These are phyloP conservation scores for Chloroclystis v-ata DNA, from an alignment of 2,888 invertebrate genomes.

Conservation along the genomic window DNA sequence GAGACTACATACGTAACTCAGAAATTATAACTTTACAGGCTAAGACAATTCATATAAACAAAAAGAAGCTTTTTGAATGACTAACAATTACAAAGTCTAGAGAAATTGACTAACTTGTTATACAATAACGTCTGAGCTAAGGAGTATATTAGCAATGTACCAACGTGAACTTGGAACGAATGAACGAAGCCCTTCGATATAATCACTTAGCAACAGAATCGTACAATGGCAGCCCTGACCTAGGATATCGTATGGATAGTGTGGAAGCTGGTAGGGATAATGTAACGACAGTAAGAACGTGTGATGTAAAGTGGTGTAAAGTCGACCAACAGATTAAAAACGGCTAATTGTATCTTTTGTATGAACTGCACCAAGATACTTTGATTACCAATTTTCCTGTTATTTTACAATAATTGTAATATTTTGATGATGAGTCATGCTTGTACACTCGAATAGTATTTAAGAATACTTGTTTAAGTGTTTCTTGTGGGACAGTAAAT, in stretches of 20 bases:
- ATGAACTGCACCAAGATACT: too few relatives aligned
- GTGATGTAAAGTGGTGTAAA: too few relatives aligned
- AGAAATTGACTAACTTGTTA: neutral
- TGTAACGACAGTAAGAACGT: neutral
- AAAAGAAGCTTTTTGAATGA: neutral
- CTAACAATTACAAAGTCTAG: neutral
- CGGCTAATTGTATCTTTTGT: too few relatives aligned
- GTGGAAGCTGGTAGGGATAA: neutral
- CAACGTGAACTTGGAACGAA: conserved; percentile 11
- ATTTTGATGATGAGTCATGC: too few relatives aligned
- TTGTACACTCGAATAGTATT: too few relatives aligned
- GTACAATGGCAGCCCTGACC: conserved; percentile 22
- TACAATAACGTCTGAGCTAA: neutral
- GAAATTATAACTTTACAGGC: too few relatives aligned
- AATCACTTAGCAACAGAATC: conserved; percentile 13
- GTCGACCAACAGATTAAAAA: too few relatives aligned
- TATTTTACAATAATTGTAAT: too few relatives aligned
- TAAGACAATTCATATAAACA: neutral
- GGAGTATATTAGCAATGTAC: conserved; percentile 5
- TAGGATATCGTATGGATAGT: conserved; percentile 30
- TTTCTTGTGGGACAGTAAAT: too few relatives aligned
- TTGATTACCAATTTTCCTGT: too few relatives aligned
- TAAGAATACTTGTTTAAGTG: too few relatives aligned
- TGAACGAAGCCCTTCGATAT: conserved; percentile 15
- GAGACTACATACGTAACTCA: too few relatives aligned